phyloP scores from a whole-genome alignment of 30 jellyfish, hydroid and myxozoan species.

The Morbakka virulenta region DNA sequence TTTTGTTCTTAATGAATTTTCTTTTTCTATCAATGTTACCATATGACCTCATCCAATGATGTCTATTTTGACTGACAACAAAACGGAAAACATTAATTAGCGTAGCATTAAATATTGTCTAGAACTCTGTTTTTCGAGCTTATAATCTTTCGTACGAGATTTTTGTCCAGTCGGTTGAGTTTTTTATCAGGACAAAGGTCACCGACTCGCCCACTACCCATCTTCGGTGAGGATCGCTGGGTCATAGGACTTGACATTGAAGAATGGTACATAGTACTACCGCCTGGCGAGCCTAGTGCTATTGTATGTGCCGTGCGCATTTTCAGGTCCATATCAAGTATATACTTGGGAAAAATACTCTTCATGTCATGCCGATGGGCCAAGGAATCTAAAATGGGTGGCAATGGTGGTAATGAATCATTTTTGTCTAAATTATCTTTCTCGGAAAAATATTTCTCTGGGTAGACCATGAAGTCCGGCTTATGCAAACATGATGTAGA shows the following conservation, averaged over 20 bases:
- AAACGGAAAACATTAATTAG: too few relatives aligned
- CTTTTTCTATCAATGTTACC: too few relatives aligned
- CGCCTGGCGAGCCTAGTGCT: background rate
- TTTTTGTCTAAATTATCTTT: constrained; percentile 11
- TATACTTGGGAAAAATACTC: constrained; percentile 75
- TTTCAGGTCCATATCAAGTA: constrained; percentile 71
- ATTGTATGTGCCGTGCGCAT: constrained; percentile 46
- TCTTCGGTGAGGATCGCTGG: background rate
- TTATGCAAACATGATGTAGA: constrained; percentile 34
- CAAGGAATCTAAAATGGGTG: constrained; percentile 56
- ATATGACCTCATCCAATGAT: too few relatives aligned
- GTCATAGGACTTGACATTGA: background rate
- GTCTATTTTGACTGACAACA: too few relatives aligned
- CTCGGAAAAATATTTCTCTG: constrained; percentile 69
- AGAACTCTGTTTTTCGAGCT: background rate
- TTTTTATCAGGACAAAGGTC: background rate
- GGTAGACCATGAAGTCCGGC: constrained; percentile 87
- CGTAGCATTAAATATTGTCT: too few relatives aligned
- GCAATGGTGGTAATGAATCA: constrained; percentile 50
- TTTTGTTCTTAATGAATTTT: too few relatives aligned
- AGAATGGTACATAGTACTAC: background rate
- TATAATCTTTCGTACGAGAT: background rate
- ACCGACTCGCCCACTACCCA: background rate
- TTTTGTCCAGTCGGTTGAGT: background rate
- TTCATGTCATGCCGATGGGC: constrained; percentile 73